A percentile compares a stretch with the other conserved stretches of the same genome.
Conservation (phyloP, 2,113 vertebrate species). For the Cathartes aura region DNA sequence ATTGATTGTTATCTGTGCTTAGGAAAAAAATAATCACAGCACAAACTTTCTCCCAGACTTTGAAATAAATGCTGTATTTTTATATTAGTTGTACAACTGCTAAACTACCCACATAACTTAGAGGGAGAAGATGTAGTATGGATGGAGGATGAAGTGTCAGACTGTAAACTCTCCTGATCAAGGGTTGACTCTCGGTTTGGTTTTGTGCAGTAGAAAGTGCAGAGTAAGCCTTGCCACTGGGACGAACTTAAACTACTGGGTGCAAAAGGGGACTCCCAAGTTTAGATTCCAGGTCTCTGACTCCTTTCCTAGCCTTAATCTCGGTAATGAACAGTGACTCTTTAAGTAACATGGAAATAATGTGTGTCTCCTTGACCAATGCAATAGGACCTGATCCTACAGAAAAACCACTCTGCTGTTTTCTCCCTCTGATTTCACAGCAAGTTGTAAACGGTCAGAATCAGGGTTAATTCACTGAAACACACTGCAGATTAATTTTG, state of each 20-base stretch:
- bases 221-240: neutral
- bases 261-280: neutral
- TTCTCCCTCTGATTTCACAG: neutral
- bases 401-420: neutral
- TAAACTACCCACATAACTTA: neutral
- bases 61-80: neutral
- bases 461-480: neutral
- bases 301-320: neutral
- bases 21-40: neutral
- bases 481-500: neutral
- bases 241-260: neutral
- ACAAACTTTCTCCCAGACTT: neutral
- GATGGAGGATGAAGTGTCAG: neutral
- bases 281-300: neutral
- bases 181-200: neutral
- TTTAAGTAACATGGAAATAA: neutral
- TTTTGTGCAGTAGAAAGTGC: neutral
- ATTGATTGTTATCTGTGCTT: neutral
- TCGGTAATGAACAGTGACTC: neutral
- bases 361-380: fast-evolving
- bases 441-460: neutral
- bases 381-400: neutral
- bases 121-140: neutral
- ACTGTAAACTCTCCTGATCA: neutral
- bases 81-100: neutral